Percentiles rank a stretch among this genome's conserved stretches.
Conservation (phyloP, 2,888 invertebrate genomes). For the Argyra leucocephala region DNA sequence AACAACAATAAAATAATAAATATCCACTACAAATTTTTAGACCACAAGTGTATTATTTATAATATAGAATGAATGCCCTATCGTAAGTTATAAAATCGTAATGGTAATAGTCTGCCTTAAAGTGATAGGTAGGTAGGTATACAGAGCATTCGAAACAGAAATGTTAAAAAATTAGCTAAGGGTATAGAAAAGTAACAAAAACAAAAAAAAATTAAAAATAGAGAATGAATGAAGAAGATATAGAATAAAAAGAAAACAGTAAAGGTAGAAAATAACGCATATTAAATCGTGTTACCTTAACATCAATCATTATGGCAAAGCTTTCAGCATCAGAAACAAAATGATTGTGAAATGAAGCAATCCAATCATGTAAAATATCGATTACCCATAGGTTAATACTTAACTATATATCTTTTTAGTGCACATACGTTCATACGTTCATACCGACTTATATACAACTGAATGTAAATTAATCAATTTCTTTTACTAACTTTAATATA, state of each 20-base stretch:
- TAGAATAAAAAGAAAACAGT: too few species aligned
- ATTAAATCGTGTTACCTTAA: slow-evolving; percentile 6
- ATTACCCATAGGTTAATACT: background rate
- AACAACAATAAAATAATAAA: too few species aligned
- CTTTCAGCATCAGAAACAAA: background rate
- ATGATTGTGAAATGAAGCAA: background rate
- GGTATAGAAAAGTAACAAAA: background rate
- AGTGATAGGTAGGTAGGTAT: background rate
- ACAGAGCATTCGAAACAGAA: background rate
- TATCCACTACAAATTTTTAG: too few species aligned
- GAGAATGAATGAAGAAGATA: too few species aligned
- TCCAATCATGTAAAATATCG: background rate
- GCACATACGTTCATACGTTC: background rate
- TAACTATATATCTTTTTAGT: background rate
- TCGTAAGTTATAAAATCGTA: background rate
- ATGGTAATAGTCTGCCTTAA: slow-evolving; percentile 3
- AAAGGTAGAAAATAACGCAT: background rate
- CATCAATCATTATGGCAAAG: background rate
- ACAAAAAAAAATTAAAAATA: background rate
- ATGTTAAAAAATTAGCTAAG: background rate
- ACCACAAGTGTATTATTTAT: too few species aligned
- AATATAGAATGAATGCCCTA: too few species aligned
- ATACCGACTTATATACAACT: background rate
- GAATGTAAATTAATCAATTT: background rate
- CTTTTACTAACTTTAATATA: too few species aligned